Evolutionary conservation across 2,888 invertebrate genomes (phyloP), one percentile per base, ranked within the genome.

Genomic region (Elgonia sp.): DNA sequence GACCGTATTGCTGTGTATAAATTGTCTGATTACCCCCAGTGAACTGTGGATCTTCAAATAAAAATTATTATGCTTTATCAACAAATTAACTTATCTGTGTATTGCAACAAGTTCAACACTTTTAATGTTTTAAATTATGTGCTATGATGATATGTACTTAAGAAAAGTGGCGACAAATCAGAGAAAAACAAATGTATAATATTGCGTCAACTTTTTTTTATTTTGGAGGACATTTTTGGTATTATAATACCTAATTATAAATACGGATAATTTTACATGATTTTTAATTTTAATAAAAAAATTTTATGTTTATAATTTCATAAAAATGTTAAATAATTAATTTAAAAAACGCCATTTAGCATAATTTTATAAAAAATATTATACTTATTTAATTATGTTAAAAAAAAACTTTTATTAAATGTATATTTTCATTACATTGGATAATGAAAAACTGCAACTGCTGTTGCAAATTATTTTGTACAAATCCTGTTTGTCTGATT

Each of bases 1-100:
- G 37, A 70, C 72, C 72, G 73, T 72, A 62, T 20, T 62, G 62
- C 16, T 46, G 77, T 18, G 55, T 21, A 63, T 60, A 79, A 69
- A 63, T 62, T 9, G 14, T 53, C 7, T 65, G 73, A 81, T 72
- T 81, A 81, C 80, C 80, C 70, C 80, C 80, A 62, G 46, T 80
- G 57, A 80, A 80, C 46, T 70, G 50, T 46, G 65, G 18, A 42
- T 69, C 21, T 8, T 67, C 9, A 55, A 57, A 60, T 55, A 14
- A 67, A 40, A 77, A 77, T 20, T 63, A 79, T 67, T 65, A 57
- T 37, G 40, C 57, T 40, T 40, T 29, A 57, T 57, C 62, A 67
- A 55, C 42, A 39, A 67, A 67, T 67, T 67, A 67, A 46, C 40
- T 67, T 55, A 67, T 67, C 67, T 14, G 40, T 18, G n/a, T n/a